Conservation (phyloP, 1,140 invertebrate species). For the Ostrea denselamellosa region DNA sequence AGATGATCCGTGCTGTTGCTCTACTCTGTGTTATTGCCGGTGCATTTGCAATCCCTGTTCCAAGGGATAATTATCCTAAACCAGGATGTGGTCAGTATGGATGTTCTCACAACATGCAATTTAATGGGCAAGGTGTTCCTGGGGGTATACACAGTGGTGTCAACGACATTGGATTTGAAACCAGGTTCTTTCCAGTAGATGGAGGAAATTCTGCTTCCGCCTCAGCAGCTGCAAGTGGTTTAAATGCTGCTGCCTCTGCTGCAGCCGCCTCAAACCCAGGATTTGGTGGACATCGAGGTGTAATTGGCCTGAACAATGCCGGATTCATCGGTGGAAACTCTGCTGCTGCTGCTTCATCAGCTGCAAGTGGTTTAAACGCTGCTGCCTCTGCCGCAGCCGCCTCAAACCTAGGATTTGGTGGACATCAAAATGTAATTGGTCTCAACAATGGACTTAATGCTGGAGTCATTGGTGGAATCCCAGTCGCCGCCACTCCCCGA, state of each 20-base stretch:
- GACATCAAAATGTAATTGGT: too few species aligned
- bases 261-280: not conserved
- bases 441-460: not conserved
- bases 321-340: not conserved
- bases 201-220: not conserved
- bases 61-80: not conserved
- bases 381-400: not conserved
- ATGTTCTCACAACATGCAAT: not conserved
- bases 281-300: not conserved
- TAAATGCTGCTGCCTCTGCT: not conserved
- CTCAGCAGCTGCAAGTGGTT: not conserved
- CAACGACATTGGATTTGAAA: not conserved
- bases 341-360: not conserved
- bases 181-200: not conserved
- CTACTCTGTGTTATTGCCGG: not conserved
- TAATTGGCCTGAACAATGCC: not conserved
- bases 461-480: too few species aligned
- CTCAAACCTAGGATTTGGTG: not conserved
- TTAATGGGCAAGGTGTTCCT: not conserved
- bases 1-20: constrained; percentile 11
- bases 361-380: not conserved
- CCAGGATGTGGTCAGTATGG: not conserved
- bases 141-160: not conserved
- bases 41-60: not conserved
- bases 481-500: not conserved